These are phyloP conservation scores for Peromyscus polionotus DNA, from an alignment of 2,113 vertebrate species.

Conservation along the genomic window DNA sequence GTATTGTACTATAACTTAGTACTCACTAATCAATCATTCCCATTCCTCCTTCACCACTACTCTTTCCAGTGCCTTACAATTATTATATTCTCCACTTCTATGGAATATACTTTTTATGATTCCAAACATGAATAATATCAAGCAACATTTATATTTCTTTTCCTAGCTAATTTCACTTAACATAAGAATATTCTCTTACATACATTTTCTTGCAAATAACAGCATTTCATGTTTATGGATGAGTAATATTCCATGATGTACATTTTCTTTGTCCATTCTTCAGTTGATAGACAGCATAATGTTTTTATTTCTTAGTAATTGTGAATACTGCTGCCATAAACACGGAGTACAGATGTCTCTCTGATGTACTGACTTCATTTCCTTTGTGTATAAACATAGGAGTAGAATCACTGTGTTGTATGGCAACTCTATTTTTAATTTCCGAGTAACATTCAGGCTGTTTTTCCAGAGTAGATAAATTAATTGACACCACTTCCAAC, in stretches of 20 bases:
- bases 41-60: background rate
- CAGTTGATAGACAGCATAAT: background rate
- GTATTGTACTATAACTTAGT: background rate
- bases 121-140: background rate
- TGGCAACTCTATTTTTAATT: background rate
- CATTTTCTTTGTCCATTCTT: background rate
- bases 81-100: background rate
- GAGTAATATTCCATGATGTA: background rate
- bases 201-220: background rate
- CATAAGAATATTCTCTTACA: background rate
- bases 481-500: background rate
- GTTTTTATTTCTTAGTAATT: background rate
- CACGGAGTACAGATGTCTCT: background rate
- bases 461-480: background rate
- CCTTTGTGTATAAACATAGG: background rate
- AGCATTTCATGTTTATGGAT: background rate
- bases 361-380: background rate
- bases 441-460: background rate
- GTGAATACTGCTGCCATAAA: background rate
- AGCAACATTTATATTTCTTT: background rate
- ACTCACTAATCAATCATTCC: too few species aligned
- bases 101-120: background rate
- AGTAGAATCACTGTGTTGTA: background rate
- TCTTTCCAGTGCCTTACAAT: background rate
- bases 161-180: background rate